Evolutionary conservation across 2,797 vertebrate species (phyloP), one percentile per base, ranked within the genome.

Genomic region (Rallus crepitans): DNA sequence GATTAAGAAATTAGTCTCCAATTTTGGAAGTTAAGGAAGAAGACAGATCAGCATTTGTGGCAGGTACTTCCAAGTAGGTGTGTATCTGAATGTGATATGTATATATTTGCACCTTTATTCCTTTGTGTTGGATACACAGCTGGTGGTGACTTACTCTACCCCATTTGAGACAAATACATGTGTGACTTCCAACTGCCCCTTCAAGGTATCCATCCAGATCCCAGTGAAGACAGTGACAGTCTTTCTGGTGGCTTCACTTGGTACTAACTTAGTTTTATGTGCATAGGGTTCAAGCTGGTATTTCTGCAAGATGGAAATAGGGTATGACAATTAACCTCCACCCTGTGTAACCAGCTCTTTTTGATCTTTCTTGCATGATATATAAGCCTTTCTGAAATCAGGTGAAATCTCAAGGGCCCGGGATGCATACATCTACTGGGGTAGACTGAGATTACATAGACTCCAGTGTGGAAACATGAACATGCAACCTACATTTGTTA

Each of bases 1-100:
- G 93, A 96, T 97, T 97, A 97, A 96, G 92, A 96, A 98, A 95
- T 89, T 57, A 50, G 6, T 31, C 86, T 96, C 78, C 37, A 73
- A 15, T 90, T 96, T 86, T 89, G 52, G 85, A 97, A 97, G 65
- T 92, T 73, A 95, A 70, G 78, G 71, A 83, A 71, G 35, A 87
- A 50, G 50, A 92, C n/a, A 88, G 69, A 66, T 86, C 91, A 91
- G 53, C 50, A 71, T 28, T 83, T 69, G 48, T 63, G 73, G 60
- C 4, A 42, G 50, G 56, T 30, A 33, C 3, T 69, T 59, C 35
- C 31, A 79, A 57, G 16, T 1, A 3, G 3, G 11, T 19, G 14
- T 48, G 7, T 47, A 66, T 77, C 5, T 20, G 28, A 79, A 13
- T 23, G 12, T 9, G 17, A 11, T 30, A 52, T 15, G 11, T 37